Conservation (phyloP, 1,140 invertebrate species). For the Hyles vespertilio region DNA sequence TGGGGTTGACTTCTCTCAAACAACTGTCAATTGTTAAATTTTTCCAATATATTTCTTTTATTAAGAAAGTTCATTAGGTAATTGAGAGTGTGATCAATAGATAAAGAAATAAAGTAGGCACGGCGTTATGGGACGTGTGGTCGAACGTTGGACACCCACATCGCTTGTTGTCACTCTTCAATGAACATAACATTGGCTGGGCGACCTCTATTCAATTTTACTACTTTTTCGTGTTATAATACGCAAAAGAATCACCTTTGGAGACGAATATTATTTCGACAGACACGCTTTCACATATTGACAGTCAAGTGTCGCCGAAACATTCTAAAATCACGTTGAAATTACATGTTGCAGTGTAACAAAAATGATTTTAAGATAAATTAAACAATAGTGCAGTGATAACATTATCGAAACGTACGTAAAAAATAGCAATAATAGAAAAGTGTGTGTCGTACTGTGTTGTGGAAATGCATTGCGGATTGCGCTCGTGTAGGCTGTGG, state of each 20-base stretch:
- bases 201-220: conserved; percentile 58
- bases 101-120: conserved; percentile 7
- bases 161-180: conserved; percentile 69
- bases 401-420: conserved; percentile 32
- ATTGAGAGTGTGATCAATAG: too few relatives aligned
- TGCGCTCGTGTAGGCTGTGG: conserved; percentile 42
- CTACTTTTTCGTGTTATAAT: conserved; percentile 40
- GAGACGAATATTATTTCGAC: conserved; percentile 21
- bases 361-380: conserved; percentile 74
- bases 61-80: conserved; percentile 26
- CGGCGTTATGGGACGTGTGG: conserved; percentile 30
- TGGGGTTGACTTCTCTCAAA: conserved; percentile 67
- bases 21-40: conserved; percentile 67
- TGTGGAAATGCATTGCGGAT: conserved; percentile 50
- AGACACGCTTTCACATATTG: conserved; percentile 21
- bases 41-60: conserved; percentile 38
- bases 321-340: conserved; percentile 32
- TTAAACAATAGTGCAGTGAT: conserved; percentile 59
- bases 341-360: conserved; percentile 58
- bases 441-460: conserved; percentile 49
- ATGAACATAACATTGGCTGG: conserved; percentile 70
- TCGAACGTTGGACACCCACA: conserved; percentile 40
- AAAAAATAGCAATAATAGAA: conserved; percentile 49
- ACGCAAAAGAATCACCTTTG: conserved; percentile 29
- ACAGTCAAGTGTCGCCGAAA: conserved; percentile 57